Conservation (phyloP, 2,113 vertebrate genomes). For the Pheucticus melanocephalus region DNA sequence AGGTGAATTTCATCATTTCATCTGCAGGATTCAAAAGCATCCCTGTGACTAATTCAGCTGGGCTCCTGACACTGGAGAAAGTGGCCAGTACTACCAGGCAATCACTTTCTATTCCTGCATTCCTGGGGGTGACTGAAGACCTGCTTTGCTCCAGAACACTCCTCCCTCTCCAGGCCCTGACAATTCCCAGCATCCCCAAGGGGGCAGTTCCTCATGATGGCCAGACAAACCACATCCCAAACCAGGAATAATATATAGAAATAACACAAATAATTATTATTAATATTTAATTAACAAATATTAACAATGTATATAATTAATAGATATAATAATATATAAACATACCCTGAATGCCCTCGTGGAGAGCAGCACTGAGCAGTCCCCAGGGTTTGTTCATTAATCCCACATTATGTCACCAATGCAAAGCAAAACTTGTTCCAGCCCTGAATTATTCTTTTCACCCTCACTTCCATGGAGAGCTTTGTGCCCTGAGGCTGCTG, state of each 20-base stretch:
- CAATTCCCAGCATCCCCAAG: not conserved
- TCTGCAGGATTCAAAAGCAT: not conserved
- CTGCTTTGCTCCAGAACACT: not conserved
- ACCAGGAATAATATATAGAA: not conserved
- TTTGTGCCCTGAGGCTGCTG: not conserved
- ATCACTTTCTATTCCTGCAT: fast-evolving
- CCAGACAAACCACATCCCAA: fast-evolving
- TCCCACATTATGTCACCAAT: not conserved
- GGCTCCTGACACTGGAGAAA: fast-evolving
- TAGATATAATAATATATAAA: not conserved
- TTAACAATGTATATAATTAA: too few species aligned
- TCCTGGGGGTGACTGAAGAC: not conserved
- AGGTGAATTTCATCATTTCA: not conserved
- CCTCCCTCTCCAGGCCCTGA: not conserved
- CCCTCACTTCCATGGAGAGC: not conserved
- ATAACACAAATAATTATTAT: too few species aligned
- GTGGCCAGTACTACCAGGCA: not conserved
- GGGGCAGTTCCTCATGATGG: not conserved
- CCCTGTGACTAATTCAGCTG: not conserved
- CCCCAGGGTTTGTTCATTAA: not conserved
- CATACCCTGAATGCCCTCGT: fast-evolving
- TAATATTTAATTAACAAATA: too few species aligned
- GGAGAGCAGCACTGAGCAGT: not conserved
- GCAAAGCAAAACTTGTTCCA: not conserved
- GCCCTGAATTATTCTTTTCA: not conserved